phyloP scores from a whole-genome alignment of 64 coral and sea anemone genomes.

The Dendrophyllia cribrosa region DNA sequence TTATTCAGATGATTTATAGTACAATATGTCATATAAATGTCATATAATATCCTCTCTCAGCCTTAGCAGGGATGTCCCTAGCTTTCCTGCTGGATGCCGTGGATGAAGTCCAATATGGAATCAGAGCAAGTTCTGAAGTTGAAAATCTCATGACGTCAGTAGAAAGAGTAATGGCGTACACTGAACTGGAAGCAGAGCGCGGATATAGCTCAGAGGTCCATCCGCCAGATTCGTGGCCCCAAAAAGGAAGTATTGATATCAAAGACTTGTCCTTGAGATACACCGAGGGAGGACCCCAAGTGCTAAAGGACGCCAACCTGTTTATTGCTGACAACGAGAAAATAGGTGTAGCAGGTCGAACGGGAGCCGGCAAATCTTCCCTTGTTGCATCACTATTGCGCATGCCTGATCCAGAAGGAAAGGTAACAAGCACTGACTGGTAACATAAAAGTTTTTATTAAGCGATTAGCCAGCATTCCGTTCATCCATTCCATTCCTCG shows the following conservation, averaged over 20 bases:
- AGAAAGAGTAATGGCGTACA: conserved; percentile 52
- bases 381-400: neutral
- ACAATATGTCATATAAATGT: no score
- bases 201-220: conserved; percentile 38
- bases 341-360: no score
- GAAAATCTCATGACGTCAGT: conserved; percentile 72
- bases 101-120: neutral
- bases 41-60: neutral
- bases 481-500: no score
- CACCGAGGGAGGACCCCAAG: neutral
- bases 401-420: neutral
- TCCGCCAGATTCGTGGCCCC: conserved; percentile 36
- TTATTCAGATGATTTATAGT: no score
- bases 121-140: conserved; percentile 27
- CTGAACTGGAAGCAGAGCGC: conserved; percentile 21
- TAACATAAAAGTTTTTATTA: neutral
- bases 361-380: neutral
- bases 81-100: conserved; percentile 16
- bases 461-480: no score
- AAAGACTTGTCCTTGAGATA: neutral
- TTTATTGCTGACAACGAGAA: neutral
- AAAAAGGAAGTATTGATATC: conserved; percentile 28
- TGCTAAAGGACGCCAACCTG: neutral
- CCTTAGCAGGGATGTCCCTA: conserved; percentile 38
- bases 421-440: neutral